Conservation (phyloP, 2,888 invertebrate species). For the Drosophila suboccidentalis region DNA sequence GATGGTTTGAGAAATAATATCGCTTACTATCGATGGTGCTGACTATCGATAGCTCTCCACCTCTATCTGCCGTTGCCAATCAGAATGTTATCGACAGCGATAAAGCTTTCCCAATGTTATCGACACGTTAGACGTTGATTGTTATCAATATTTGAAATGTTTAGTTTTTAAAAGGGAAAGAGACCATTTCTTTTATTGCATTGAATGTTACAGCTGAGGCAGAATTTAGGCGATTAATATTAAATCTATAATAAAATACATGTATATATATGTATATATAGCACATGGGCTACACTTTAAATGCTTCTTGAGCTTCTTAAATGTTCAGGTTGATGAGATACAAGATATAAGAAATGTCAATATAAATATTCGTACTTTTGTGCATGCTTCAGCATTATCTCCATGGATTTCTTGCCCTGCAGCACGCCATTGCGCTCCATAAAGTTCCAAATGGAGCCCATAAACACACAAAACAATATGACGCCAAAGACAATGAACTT, state of each 20-base stretch:
- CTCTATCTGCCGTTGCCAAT: not conserved
- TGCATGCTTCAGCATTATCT: conserved; percentile 86
- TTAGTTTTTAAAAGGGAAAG: conserved; percentile 4
- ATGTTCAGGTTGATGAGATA: not conserved
- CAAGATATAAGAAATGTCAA: conserved; percentile 19
- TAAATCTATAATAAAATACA: conserved; percentile 23
- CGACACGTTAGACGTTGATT: too few species aligned
- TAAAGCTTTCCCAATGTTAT: not conserved
- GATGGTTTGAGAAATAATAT: too few species aligned
- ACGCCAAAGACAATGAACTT: conserved; percentile 89
- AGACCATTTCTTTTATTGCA: conserved; percentile 56
- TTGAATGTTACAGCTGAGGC: conserved; percentile 38
- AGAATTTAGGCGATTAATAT: conserved; percentile 14
- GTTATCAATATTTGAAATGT: not conserved
- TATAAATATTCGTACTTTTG: conserved; percentile 77
- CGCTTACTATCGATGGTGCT: too few species aligned
- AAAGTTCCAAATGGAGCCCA: conserved; percentile 93
- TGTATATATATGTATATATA: conserved; percentile 6
- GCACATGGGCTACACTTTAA: conserved; percentile 50
- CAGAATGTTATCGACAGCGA: not conserved
- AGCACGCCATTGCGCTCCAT: conserved; percentile 92
- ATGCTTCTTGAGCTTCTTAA: conserved; percentile 78
- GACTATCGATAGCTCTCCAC: too few species aligned
- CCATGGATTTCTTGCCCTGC: conserved; percentile 91
- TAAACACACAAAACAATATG: conserved; percentile 90